Percentiles rank a stretch among this genome's conserved stretches.
phyloP scores from a whole-genome alignment of 2,888 invertebrate genomes.

The Drosophila mettleri region DNA sequence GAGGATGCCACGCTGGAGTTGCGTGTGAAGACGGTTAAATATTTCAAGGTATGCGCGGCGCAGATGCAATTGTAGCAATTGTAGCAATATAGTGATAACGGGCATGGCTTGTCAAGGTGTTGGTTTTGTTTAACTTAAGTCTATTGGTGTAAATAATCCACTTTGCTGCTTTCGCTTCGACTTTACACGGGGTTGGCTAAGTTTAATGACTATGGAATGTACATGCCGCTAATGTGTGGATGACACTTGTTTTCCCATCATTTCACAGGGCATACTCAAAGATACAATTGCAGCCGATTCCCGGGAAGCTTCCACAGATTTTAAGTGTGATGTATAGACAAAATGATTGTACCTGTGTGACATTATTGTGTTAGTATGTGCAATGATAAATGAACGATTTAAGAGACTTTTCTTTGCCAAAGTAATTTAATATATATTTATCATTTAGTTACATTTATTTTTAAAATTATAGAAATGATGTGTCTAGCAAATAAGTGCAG shows the following conservation, averaged over 20 bases:
- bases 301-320: slow-evolving; percentile 46
- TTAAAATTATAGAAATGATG: neutral
- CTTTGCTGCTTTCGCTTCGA: neutral
- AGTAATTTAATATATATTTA: neutral
- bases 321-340: slow-evolving; percentile 58
- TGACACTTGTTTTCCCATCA: slow-evolving; percentile 29
- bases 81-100: neutral
- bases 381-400: neutral
- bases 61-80: slow-evolving; percentile 12
- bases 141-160: slow-evolving; percentile 10
- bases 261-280: slow-evolving; percentile 72
- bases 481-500: neutral
- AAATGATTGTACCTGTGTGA: slow-evolving; percentile 1
- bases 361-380: neutral
- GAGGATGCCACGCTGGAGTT: slow-evolving; percentile 99
- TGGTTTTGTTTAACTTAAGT: slow-evolving; percentile 1
- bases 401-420: neutral
- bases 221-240: slow-evolving; percentile 42
- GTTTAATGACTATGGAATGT: neutral
- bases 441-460: neutral
- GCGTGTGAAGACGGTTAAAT: slow-evolving; percentile 98
- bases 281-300: slow-evolving; percentile 63
- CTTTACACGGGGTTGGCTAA: neutral
- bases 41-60: slow-evolving; percentile 92
- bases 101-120: slow-evolving; percentile 24